These are phyloP conservation scores for Rhyzopertha dominica DNA, from an alignment of 1,140 invertebrate genomes.

Conservation along the genomic window DNA sequence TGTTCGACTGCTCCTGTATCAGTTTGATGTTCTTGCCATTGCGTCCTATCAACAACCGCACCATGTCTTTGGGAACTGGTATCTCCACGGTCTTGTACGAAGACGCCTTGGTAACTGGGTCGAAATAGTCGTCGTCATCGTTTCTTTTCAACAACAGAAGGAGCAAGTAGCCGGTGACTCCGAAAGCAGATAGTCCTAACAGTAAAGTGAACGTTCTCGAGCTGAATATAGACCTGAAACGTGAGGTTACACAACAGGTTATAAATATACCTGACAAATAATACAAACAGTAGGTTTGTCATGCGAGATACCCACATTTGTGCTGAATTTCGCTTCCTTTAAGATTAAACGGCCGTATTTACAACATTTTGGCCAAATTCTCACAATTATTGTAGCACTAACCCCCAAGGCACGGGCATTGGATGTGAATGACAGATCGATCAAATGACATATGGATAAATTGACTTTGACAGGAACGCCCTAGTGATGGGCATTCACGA, in stretches of 20 bases:
- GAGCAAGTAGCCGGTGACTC: conserved; percentile 44
- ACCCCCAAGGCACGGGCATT: no score
- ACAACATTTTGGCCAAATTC: no score
- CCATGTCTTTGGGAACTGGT: conserved; percentile 47
- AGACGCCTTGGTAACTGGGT: conserved; percentile 29
- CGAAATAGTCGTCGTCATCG: conserved; percentile 34
- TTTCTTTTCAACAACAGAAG: conserved; percentile 47
- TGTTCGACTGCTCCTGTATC: conserved; percentile 64
- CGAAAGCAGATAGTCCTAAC: conserved; percentile 46
- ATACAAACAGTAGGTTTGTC: neutral
- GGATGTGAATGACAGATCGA: no score
- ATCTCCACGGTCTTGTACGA: conserved; percentile 43
- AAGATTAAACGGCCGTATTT: no score
- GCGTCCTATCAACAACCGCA: conserved; percentile 56
- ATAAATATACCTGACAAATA: no score
- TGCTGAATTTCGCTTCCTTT: no score
- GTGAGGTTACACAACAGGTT: neutral
- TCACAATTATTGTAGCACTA: no score
- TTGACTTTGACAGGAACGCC: no score
- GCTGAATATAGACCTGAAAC: conserved; percentile 20
- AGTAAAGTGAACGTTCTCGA: conserved; percentile 30
- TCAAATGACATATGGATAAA: no score
- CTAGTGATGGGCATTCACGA: no score
- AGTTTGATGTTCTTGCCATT: conserved; percentile 62
- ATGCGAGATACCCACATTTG: no score